Evolutionary conservation across 2,113 vertebrate genomes (phyloP), one percentile per base, ranked within the genome.

Genomic region (Taxidea taxus): DNA sequence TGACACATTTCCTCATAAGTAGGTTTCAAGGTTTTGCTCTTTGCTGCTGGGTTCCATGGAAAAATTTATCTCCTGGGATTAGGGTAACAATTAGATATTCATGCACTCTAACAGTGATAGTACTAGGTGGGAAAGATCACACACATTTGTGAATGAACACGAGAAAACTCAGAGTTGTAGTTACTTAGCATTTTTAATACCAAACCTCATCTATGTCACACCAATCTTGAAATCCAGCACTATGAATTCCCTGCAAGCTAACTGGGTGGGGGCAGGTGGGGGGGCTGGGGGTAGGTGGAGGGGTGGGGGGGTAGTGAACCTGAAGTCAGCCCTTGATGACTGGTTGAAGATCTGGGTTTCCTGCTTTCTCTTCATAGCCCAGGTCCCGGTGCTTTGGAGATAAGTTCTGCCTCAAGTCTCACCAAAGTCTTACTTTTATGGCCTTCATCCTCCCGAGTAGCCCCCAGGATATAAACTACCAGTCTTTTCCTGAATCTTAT

Each of bases 41-140:
- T 78, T 1, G 87, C 81, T 93, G 87, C 70, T 96, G 84, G 62
- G 47, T 93, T 96, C 68, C 78, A 82, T 4, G 80, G 60, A 97
- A 82, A 90, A 64, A 91, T 88, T 83, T 25, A 84, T 92, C 97
- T 98, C 95, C 84, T 78, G 68, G 85, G 91, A 97, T 70, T 0
- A 0, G 75, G 77, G 66, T 56, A 98, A 97, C 88, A 95, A 93
- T 97, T 92, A 96, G 88, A 21, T 20, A 96, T 96, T 98, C 89
- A 86, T 72, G 56, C 84, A 87, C 85, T 66, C 89, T 70, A n/a
- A 96, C 84, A 29, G 68, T 37, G 83, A 92, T 56, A 96, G 75
- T 51, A 96, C 84, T 92, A 97, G 94, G 95, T 96, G 97, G 96
- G 96, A 98, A 98, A 98, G 95, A 97, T 97, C 96, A 96, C 96